A percentile compares a stretch with the other conserved stretches of the same genome.
Evolutionary conservation across 2,888 invertebrate genomes (phyloP).

Genomic region (Drosophila ezoana): DNA sequence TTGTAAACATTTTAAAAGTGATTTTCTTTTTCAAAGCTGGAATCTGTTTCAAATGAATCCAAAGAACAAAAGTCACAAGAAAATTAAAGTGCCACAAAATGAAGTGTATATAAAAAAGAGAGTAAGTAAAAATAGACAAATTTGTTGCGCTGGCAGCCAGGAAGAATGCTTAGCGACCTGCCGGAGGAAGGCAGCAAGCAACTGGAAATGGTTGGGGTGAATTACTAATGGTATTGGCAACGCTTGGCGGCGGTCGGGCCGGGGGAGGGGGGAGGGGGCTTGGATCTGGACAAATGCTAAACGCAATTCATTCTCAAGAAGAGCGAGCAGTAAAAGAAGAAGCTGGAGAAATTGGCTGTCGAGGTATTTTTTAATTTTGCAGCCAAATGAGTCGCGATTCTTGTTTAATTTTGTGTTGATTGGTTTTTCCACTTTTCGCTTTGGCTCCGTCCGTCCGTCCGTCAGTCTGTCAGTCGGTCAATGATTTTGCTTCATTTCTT

Average conservation of each 20-base stretch:
- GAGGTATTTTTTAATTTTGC: slow-evolving; percentile 74
- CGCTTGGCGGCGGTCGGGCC: neutral
- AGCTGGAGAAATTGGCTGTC: slow-evolving; percentile 43
- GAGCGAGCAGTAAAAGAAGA: slow-evolving; percentile 1
- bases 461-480: slow-evolving; percentile 18
- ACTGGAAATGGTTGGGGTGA: slow-evolving; percentile 14
- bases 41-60: too few species aligned
- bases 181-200: neutral
- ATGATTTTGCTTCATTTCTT: slow-evolving; percentile 25
- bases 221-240: slow-evolving; percentile 59
- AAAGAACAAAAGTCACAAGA: neutral
- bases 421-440: slow-evolving; percentile 49
- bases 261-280: neutral
- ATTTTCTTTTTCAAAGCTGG: too few species aligned
- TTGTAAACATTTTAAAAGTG: too few species aligned
- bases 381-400: slow-evolving; percentile 64
- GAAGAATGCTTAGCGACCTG: slow-evolving; percentile 1
- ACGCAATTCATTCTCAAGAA: slow-evolving; percentile 69
- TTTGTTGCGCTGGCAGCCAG: slow-evolving; percentile 60
- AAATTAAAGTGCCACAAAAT: neutral
- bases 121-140: slow-evolving; percentile 75
- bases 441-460: slow-evolving; percentile 20
- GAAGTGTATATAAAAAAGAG: slow-evolving; percentile 15
- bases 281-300: slow-evolving; percentile 52
- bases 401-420: slow-evolving; percentile 71